phyloP scores from a whole-genome alignment of 2,888 invertebrate species.

The Eumerus sabulonum region DNA sequence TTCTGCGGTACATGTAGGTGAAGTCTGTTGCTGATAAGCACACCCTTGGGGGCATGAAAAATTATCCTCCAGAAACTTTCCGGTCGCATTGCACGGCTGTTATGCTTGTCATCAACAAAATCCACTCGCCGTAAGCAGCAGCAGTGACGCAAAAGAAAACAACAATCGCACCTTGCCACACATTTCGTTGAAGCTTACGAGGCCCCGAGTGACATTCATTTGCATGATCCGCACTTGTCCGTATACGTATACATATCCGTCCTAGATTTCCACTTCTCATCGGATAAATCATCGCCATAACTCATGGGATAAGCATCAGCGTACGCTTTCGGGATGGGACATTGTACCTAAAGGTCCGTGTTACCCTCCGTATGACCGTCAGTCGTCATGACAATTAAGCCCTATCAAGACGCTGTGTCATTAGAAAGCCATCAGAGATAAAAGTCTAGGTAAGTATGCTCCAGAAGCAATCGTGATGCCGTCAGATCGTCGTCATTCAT shows the following conservation, averaged over 20 bases:
- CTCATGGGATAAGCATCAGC: conserved; percentile 53
- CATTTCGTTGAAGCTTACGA: too few relatives aligned
- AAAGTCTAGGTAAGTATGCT: conserved; percentile 40
- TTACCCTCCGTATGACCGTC: conserved; percentile 10
- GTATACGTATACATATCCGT: too few relatives aligned
- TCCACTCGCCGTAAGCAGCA: conserved; percentile 37
- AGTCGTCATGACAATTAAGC: conserved; percentile 43
- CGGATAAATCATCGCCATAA: conserved; percentile 48
- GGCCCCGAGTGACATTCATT: conserved; percentile 49
- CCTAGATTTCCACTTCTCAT: conserved; percentile 17
- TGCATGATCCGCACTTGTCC: conserved; percentile 62
- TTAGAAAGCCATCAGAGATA: conserved; percentile 64
- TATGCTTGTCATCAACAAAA: conserved; percentile 57
- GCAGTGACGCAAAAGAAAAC: conserved; percentile 8
- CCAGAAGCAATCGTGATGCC: conserved; percentile 40
- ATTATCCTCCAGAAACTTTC: conserved; percentile 57
- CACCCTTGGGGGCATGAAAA: conserved; percentile 63
- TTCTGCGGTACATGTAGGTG: conserved; percentile 59
- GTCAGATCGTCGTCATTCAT: not conserved
- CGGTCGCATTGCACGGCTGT: conserved; percentile 21
- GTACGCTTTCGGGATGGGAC: conserved; percentile 24
- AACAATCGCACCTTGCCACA: conserved; percentile 10
- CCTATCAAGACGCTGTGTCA: conserved; percentile 59
- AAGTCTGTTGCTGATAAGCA: conserved; percentile 60
- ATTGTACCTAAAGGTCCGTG: too few relatives aligned